Conservation (phyloP, 2,888 invertebrate species). For the Nephrotoma appendiculata region DNA sequence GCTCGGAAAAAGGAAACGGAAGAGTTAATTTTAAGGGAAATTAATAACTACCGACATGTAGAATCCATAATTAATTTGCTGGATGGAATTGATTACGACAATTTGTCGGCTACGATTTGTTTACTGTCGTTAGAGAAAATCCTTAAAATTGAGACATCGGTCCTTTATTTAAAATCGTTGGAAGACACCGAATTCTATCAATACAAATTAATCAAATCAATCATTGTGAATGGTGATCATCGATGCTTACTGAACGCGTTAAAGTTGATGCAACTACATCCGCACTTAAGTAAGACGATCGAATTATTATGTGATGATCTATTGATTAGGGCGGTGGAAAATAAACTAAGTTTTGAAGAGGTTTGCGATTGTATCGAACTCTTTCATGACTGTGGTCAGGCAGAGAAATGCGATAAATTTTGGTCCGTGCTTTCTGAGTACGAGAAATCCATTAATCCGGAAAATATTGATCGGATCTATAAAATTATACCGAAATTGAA, state of each 20-base stretch:
- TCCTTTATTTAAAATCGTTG: slow-evolving; percentile 10
- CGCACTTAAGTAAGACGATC: slow-evolving; percentile 19
- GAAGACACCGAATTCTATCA: slow-evolving; percentile 24
- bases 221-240: slow-evolving; percentile 29
- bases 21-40: background rate
- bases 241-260: slow-evolving; percentile 31
- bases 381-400: slow-evolving; percentile 32
- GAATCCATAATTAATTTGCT: slow-evolving; percentile 18
- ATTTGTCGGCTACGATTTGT: slow-evolving; percentile 34
- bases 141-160: slow-evolving; percentile 30
- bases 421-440: slow-evolving; percentile 49
- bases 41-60: background rate
- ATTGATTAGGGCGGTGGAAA: slow-evolving; percentile 43
- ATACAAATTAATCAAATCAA: slow-evolving; percentile 32
- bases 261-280: slow-evolving; percentile 22
- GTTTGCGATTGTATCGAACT: slow-evolving; percentile 39
- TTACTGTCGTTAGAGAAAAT: slow-evolving; percentile 32
- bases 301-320: slow-evolving; percentile 46
- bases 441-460: slow-evolving; percentile 40
- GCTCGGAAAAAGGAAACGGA: background rate
- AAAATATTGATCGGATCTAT: slow-evolving; percentile 42
- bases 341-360: slow-evolving; percentile 40
- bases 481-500: slow-evolving; percentile 40
- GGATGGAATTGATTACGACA: slow-evolving; percentile 32
- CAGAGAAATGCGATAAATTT: slow-evolving; percentile 43